Evolutionary conservation across 2,888 invertebrate species (phyloP), one percentile per base, ranked within the genome.

Genomic region (Pristionchus arcanus): DNA sequence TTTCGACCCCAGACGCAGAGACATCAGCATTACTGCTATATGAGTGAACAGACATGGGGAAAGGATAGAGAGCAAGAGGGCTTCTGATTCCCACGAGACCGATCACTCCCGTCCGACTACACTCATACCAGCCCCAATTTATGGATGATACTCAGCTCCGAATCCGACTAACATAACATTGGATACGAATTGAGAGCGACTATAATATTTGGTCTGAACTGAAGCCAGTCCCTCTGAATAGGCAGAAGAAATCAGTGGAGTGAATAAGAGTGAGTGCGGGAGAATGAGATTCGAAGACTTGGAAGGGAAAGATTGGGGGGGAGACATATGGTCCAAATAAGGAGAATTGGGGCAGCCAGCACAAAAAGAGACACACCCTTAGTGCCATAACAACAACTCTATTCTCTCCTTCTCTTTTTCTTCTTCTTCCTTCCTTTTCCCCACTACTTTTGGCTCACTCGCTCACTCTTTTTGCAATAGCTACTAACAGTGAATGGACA

Each of bases 301-400:
- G 68, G 28, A 71, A 71, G 31, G 68, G 28, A 71, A 71, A 71
- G 68, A 71, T 71, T 71, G 74, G 63, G 25, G n/a, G 66, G 34
- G 77, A 21, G 42, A 81, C 42, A 81, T n/a, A 81, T 81, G 49
- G 81, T 15, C 25, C 7, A 28, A 81, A 49, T 42, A 34, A 49
- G 49, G 28, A 53, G 81, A 81, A 81, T 49, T 81, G 49, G 49
- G 81, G 81, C 81, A 81, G 81, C 49, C 49, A 15, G 49, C n/a
- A 28, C 42, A 81, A 81, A 81, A 81, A 81, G 81, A 81, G 81
- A 81, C 81, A 81, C 81, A 81, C 81, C 81, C 81, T 81, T 81
- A 81, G 81, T 81, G 53, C 81, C 81, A 81, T 81, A 81, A 81
- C 81, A 81, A 81, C 81, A 81, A 81, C 81, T 81, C 74, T 74